phyloP scores from a whole-genome alignment of 2,797 vertebrate genomes.

The Diplodus sargus region DNA sequence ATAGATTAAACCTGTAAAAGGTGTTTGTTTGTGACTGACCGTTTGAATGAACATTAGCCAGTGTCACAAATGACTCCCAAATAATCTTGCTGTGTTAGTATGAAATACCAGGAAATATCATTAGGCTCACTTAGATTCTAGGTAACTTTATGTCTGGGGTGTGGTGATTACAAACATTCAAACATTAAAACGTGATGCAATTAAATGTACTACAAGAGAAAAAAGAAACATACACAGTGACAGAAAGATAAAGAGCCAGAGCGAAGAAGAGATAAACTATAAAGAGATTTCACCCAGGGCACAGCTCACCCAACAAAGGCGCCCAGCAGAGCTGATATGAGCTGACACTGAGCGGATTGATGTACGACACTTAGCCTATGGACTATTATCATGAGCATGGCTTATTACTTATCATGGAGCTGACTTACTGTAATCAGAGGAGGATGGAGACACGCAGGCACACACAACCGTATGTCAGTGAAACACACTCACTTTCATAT shows the following conservation, averaged over 20 bases:
- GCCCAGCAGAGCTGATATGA: conserved; percentile 45
- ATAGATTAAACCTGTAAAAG: conserved; percentile 14
- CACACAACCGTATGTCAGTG: not conserved
- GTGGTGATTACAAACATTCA: not conserved
- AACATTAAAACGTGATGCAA: conserved; percentile 13
- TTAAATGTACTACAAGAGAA: conserved; percentile 4
- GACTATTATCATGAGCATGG: conserved; percentile 36
- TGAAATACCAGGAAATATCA: not conserved
- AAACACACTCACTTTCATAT: conserved; percentile 24
- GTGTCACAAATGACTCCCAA: not conserved
- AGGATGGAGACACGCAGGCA: conserved; percentile 18
- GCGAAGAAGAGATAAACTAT: conserved; percentile 10
- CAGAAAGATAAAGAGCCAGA: conserved; percentile 14
- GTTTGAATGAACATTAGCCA: conserved; percentile 5
- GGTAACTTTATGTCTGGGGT: not conserved
- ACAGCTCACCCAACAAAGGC: conserved; percentile 39
- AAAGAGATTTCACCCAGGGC: conserved; percentile 34
- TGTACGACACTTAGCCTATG: conserved; percentile 46
- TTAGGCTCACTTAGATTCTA: not conserved
- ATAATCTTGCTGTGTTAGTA: not conserved
- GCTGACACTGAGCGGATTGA: conserved; percentile 42
- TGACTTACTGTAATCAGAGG: conserved; percentile 37
- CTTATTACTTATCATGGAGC: conserved; percentile 47
- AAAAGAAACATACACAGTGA: not conserved
- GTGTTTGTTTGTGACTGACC: not conserved